Percentiles rank a stretch among this genome's conserved stretches.
Conservation (phyloP, 1,140 invertebrate genomes). For the Drosophila jambulina region DNA sequence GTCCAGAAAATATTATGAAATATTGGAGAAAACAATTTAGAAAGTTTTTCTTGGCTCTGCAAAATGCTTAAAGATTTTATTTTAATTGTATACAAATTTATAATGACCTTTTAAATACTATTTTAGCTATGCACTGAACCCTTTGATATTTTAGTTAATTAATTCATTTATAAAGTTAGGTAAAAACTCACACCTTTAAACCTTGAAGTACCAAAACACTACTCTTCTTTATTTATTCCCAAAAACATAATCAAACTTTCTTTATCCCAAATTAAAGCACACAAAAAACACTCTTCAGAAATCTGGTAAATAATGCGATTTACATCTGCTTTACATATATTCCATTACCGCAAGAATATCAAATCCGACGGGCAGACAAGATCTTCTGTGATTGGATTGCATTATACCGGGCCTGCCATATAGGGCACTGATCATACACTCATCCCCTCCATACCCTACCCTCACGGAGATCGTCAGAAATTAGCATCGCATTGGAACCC, state of each 20-base stretch:
- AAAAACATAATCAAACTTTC: slow-evolving; percentile 19
- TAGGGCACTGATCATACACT: slow-evolving; percentile 43
- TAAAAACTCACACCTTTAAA: background rate
- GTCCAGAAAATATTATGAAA: background rate
- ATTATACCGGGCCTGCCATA: slow-evolving; percentile 44
- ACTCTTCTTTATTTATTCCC: no score
- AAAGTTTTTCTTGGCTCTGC: background rate
- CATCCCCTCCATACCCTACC: slow-evolving; percentile 4
- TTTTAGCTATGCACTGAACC: background rate
- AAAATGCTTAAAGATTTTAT: background rate
- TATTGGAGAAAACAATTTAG: background rate
- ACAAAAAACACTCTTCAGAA: background rate
- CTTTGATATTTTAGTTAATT: background rate
- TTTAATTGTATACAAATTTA: background rate
- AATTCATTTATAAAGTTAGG: background rate
- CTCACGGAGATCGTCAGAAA: slow-evolving; percentile 52
- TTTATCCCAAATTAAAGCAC: slow-evolving; percentile 21
- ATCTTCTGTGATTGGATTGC: slow-evolving; percentile 20
- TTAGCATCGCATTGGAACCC: slow-evolving; percentile 29
- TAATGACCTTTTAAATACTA: background rate
- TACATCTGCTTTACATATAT: slow-evolving; percentile 50
- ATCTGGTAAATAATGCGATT: slow-evolving; percentile 41
- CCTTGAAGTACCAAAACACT: no score
- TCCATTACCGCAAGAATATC: slow-evolving; percentile 51
- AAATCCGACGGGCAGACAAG: slow-evolving; percentile 17